Evolutionary conservation across 1,140 invertebrate genomes (phyloP).

Genomic region (Trichonephila inaurata): DNA sequence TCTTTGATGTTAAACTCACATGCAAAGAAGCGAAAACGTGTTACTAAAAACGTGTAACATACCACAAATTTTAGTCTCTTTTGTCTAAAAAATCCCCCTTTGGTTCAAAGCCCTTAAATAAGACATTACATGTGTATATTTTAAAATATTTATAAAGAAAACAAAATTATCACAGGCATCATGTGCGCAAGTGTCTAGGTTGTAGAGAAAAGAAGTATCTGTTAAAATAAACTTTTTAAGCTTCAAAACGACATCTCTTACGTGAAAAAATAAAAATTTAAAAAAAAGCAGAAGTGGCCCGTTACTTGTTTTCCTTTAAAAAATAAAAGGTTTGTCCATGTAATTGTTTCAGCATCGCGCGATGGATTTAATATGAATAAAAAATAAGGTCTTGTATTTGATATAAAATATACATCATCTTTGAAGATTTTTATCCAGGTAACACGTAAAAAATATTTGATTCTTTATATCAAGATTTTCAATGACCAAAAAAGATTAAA

Average conservation of each 20-base stretch:
- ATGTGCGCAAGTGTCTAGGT: background rate
- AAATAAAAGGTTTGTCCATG: background rate
- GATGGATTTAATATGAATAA: constrained; percentile 8
- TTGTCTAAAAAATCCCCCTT: too few relatives aligned
- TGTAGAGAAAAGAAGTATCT: background rate
- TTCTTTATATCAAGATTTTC: too few relatives aligned
- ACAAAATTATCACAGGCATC: background rate
- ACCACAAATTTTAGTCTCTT: too few relatives aligned
- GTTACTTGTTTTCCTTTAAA: background rate
- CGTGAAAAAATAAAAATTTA: constrained; percentile 47
- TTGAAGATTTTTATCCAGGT: background rate
- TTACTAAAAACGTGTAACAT: too few relatives aligned
- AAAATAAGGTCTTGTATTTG: background rate
- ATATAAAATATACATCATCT: background rate
- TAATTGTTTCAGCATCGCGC: background rate
- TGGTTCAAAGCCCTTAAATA: background rate
- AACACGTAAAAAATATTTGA: background rate
- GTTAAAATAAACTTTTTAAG: constrained; percentile 26
- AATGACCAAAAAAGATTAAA: too few relatives aligned
- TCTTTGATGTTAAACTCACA: too few relatives aligned
- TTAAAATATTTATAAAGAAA: constrained; percentile 37
- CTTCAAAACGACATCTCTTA: constrained; percentile 40
- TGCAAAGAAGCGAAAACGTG: too few relatives aligned
- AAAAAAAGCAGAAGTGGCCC: constrained; percentile 7
- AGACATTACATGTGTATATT: background rate